These are phyloP conservation scores for Rattus rattus DNA, from an alignment of 2,113 vertebrate species.

Conservation along the genomic window DNA sequence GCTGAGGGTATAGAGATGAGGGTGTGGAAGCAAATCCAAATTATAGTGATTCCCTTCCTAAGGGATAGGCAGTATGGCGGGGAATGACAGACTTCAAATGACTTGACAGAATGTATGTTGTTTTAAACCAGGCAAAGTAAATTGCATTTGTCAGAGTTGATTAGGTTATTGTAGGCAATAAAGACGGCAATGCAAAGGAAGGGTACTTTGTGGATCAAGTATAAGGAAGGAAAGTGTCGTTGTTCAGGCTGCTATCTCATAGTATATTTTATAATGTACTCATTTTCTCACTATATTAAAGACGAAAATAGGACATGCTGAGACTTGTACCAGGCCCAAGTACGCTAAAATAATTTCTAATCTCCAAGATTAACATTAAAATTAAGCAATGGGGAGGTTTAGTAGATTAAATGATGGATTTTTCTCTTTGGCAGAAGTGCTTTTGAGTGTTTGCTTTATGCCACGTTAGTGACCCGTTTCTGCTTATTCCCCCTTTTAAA, in stretches of 20 bases:
- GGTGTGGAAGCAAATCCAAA: neutral
- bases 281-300: neutral
- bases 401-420: neutral
- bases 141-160: neutral
- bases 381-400: neutral
- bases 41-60: neutral
- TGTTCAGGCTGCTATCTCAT: neutral
- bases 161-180: neutral
- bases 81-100: neutral
- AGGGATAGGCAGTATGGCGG: neutral
- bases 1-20: neutral
- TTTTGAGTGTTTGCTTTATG: neutral
- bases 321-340: neutral
- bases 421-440: neutral
- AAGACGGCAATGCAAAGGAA: neutral
- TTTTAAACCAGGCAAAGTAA: slow-evolving; percentile 25
- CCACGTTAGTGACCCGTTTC: neutral
- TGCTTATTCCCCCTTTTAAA: neutral
- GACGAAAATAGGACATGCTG: slow-evolving; percentile 6
- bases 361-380: neutral
- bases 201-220: neutral
- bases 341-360: neutral
- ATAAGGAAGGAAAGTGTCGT: neutral
- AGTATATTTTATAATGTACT: neutral
- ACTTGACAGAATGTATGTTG: neutral